Evolutionary conservation across 2,113 vertebrate species (phyloP), one percentile per base, ranked within the genome.

Genomic region (Oncorhynchus gorbuscha): DNA sequence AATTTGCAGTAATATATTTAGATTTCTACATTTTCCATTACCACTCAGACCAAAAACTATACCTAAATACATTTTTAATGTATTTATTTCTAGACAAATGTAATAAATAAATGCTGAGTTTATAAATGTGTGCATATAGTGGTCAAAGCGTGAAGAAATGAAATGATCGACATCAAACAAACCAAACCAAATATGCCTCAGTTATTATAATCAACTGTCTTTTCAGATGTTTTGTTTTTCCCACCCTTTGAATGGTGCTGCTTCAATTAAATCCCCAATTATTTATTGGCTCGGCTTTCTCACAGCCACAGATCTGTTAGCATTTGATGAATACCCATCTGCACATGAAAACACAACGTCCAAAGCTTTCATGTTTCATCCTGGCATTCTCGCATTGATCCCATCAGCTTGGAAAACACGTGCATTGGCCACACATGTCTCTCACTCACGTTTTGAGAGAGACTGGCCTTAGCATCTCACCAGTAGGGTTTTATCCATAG

Each of bases 301-400:
- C 72, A 39, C 16, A 4, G 69, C 66, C 80, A 72, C 71, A 59
- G 75, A 64, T 77, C 81, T 75, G 73, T 79, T 80, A 65, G 76
- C 72, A 70, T 81, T 77, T 75, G 71, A 26, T 0, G 16, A 72
- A 68, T 68, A 12, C 2, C 69, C 74, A 85, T 87, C 81, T 90
- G 81, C 86, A 87, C 81, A 85, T 85, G 74, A 88, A 87, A 86
- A 79, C 13, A n/a, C 58, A 2, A 78, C 76, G 75, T 69, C 48
- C 4, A 7, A 30, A 61, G 76, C 87, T 86, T 87, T 88, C 75
- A 89, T 87, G 74, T 35, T 81, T 83, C 24, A 70, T 84, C 79
- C 78, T 80, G 76, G 83, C 81, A 79, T 84, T 72, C 80, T 51
- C 72, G 66, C 55, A 32, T 81, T 18, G 77, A 74, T 81, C 61